Evolutionary conservation across 2,888 invertebrate genomes (phyloP), one percentile per base, ranked within the genome.

Genomic region (Acanthosepion lycidas): DNA sequence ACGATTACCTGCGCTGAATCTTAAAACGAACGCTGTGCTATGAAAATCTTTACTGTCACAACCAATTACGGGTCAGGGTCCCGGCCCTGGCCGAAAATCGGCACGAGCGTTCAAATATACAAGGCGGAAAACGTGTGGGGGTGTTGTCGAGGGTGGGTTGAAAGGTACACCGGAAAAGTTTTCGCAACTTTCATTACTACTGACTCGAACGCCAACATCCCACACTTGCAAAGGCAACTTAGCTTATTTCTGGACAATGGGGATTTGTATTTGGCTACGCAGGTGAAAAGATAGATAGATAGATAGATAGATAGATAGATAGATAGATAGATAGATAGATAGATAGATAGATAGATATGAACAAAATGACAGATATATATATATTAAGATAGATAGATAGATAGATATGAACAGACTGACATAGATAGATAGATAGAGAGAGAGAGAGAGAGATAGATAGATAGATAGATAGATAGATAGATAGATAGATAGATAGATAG

Each of bases 61-160:
- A 78, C 78, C 78, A 78, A 78, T 78, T 78, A 78, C n/a, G 78
- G 78, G 78, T n/a, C 78, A n/a, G 78, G 78, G 78, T 78, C 78
- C 78, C 78, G 78, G 78, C 78, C n/a, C n/a, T n/a, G 78, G n/a
- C n/a, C 78, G 78, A 78, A 78, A 78, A 78, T 78, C 78, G 78
- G 78, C 78, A 78, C n/a, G 78, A 78, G 78, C 78, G 78, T 18
- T n/a, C 78, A n/a, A n/a, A 78, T 78, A 78, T 78, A 78, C n/a
- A 78, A n/a, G n/a, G 78, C n/a, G 78, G n/a, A n/a, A 78, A 33
- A n/a, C n/a, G 15, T n/a, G 15, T 9, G 28, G 28, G 28, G n/a
- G n/a, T 0, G 78, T 20, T 9, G 18, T 78, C 15, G 12, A 3
- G 28, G 26, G 9, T 9, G 28, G 78, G n/a, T 33, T n/a, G n/a